A percentile compares a stretch with the other conserved stretches of the same genome.
Evolutionary conservation across 2,888 invertebrate genomes (phyloP).

Genomic region (Anaspis maculata): DNA sequence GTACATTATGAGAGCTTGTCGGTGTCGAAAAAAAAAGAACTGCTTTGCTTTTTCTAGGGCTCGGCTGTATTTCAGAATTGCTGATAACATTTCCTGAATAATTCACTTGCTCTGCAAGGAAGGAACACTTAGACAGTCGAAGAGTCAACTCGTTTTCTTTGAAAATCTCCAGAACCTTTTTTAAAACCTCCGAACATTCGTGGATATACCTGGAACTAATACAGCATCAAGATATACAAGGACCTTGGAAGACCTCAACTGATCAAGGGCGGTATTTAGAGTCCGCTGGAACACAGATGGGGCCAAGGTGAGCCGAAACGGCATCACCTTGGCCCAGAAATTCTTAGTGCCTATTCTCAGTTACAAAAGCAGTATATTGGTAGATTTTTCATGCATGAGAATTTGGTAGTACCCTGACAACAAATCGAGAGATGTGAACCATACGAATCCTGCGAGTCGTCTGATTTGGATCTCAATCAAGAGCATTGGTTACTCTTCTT

Average conservation of each 20-base stretch:
- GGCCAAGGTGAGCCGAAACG: no score
- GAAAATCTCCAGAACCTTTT: constrained; percentile 6
- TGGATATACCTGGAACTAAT: constrained; percentile 7
- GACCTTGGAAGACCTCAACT: constrained; percentile 6
- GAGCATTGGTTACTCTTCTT: no score
- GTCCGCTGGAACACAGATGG: constrained; percentile 28
- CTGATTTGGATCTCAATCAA: no score
- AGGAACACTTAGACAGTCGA: constrained; percentile 8
- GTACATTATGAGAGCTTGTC: constrained; percentile 15
- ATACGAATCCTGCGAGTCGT: no score
- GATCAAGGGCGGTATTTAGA: constrained; percentile 14
- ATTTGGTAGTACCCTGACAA: no score
- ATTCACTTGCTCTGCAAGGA: constrained; percentile 7
- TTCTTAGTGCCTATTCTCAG: no score
- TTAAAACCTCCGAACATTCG: constrained; percentile 6
- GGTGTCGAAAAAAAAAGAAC: constrained; percentile 15
- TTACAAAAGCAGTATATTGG: no score
- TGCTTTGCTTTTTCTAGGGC: constrained; percentile 1
- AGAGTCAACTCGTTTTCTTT: constrained; percentile 4
- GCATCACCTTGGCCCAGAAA: no score
- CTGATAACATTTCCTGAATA: constrained; percentile 10
- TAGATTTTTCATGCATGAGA: no score
- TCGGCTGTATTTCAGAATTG: constrained; percentile 5
- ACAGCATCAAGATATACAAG: constrained; percentile 10
- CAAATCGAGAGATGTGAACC: no score